Base-by-base conservation (phyloP, 2,888 invertebrate genomes). In the Biston betularia region DNA sequence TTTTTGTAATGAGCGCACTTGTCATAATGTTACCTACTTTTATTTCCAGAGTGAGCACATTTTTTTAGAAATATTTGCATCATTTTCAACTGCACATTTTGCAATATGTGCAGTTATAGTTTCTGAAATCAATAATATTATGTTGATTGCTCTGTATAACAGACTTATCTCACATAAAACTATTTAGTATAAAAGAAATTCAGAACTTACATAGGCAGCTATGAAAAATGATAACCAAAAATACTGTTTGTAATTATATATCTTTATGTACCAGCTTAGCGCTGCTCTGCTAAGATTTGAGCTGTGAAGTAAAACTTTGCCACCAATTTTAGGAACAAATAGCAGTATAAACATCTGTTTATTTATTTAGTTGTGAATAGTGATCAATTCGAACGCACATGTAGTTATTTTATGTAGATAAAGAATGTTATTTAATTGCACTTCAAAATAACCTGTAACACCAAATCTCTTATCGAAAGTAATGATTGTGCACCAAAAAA, bases 141-240 rank as follows among this genome's bases (percentile, higher is more conserved):
- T 15, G 11, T 53, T 53, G 35, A 11, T 53, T 6, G 52, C 35
- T 38, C n/a, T 53, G 52, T 40, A 38, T 38, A 15, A 3, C 50
- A 34, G 34, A 50, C n/a, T 50, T 52, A 14, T 35, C 38, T 53
- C 6, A 52, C 35, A 53, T 52, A 53, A 33, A 50, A 53, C 52
- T 53, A n/a, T 46, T 15, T 46, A 46, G n/a, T 24, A 24, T 24
- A 24, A 24, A 6, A 14, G 12, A 14, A 15, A 33, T 34, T 8
- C 9, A 12, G 7, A 35, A 12, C 12, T 50, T 12, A 53, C 38
- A 6, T 53, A 53, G 38, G 38, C 52, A 53, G 38, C 34, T 50
- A n/a, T 50, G 0, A n/a, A 33, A 50, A 35, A 35, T 50, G 34
- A 33, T 8, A 48, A 48, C 48, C 24, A 49, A 34, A 34, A 12